Conservation (phyloP, 2,888 invertebrate species). For the Embidobia sp. region DNA sequence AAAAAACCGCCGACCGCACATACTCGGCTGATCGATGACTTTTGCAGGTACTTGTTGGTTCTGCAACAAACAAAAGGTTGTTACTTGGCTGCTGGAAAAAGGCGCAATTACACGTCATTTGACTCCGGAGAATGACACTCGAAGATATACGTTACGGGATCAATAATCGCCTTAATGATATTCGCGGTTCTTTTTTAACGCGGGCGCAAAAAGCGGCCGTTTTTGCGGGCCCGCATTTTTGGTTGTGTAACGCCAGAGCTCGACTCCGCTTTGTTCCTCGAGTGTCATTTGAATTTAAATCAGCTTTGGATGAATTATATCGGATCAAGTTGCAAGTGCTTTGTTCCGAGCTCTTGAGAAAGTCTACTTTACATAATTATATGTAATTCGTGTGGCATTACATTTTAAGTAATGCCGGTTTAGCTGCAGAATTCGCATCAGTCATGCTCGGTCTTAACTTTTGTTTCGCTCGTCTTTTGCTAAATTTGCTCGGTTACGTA, state of each 20-base stretch:
- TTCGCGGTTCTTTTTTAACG: background rate
- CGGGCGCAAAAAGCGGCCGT: too few species aligned
- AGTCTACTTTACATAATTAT: conserved; percentile 24
- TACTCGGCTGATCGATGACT: conserved; percentile 93
- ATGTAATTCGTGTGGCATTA: conserved; percentile 10
- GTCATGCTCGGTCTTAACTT: too few species aligned
- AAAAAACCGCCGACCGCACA: conserved; percentile 97
- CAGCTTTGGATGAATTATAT: conserved; percentile 31
- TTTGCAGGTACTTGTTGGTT: conserved; percentile 94
- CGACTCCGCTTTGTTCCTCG: conserved; percentile 17
- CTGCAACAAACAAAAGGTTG: conserved; percentile 84
- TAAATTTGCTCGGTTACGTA: too few species aligned
- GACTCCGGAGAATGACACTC: conserved; percentile 1
- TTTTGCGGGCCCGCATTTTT: too few species aligned
- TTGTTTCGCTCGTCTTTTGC: too few species aligned
- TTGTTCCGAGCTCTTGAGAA: conserved; percentile 29
- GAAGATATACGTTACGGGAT: conserved; percentile 2
- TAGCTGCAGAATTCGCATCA: conserved; percentile 4
- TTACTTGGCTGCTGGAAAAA: conserved; percentile 15
- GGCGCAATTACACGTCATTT: conserved; percentile 2
- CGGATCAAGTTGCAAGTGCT: conserved; percentile 32
- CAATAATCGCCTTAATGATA: background rate
- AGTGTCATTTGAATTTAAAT: conserved; percentile 43
- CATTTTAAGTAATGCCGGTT: background rate
- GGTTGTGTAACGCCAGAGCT: too few species aligned